These are phyloP conservation scores for Platyrinchus mystaceus DNA, from an alignment of 2,797 vertebrate species.

Conservation along the genomic window DNA sequence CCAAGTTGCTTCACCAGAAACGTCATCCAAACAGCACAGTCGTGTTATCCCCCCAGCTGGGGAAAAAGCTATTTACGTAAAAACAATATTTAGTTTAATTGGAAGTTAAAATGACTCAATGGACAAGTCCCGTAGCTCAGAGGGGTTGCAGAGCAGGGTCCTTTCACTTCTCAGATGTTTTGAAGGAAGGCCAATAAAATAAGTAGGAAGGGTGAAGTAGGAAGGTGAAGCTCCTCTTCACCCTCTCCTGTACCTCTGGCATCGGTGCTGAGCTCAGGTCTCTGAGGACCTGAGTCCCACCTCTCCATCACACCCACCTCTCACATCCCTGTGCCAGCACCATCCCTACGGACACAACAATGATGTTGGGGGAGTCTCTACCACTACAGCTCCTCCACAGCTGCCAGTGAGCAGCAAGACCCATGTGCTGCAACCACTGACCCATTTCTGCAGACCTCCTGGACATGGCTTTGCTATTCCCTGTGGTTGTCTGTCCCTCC, in stretches of 20 bases:
- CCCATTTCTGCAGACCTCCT: neutral
- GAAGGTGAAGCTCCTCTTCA: neutral
- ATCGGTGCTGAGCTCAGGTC: rapidly evolving
- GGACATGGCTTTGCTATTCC: neutral
- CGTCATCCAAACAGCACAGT: neutral
- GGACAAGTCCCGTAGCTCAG: neutral
- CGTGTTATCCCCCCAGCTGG: neutral
- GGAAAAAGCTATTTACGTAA: neutral
- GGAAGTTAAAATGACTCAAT: neutral
- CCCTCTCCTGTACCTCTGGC: rapidly evolving
- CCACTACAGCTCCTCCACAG: neutral
- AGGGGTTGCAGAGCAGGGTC: neutral
- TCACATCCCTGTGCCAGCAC: neutral
- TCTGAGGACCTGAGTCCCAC: neutral
- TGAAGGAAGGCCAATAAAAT: neutral
- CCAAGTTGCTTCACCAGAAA: neutral
- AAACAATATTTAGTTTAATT: neutral
- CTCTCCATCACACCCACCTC: neutral
- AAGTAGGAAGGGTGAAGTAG: neutral
- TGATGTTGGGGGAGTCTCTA: neutral
- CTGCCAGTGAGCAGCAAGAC: rapidly evolving
- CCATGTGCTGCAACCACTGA: rapidly evolving
- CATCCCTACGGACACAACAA: rapidly evolving
- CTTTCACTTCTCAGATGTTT: neutral
- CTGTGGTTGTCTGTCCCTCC: neutral